These are phyloP conservation scores for Alcedo quadribrachys DNA, from an alignment of 2,797 vertebrate genomes.

Conservation along the genomic window DNA sequence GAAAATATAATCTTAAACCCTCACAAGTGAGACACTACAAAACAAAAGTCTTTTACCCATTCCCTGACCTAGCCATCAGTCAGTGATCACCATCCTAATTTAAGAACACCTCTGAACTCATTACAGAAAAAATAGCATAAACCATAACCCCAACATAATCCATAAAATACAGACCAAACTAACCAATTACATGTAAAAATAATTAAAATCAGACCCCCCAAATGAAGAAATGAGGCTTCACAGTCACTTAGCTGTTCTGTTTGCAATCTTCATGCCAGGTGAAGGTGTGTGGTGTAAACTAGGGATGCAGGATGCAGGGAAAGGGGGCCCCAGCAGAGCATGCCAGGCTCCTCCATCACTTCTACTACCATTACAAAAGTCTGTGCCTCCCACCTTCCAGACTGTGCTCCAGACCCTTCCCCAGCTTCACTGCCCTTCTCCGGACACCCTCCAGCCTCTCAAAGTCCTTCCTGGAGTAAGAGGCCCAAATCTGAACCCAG, in stretches of 20 bases:
- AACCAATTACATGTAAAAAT: background rate
- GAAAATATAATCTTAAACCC: background rate
- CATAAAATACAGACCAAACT: background rate
- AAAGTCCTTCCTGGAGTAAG: background rate
- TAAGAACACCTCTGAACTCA: background rate
- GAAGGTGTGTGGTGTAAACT: rapidly evolving
- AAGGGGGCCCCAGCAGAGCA: too few species aligned
- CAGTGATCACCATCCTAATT: background rate
- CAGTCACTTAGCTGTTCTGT: background rate
- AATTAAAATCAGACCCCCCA: background rate
- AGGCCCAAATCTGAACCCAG: background rate
- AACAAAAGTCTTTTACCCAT: background rate
- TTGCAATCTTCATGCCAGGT: background rate
- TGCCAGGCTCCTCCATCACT: background rate
- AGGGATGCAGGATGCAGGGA: rapidly evolving
- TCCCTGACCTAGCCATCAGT: background rate
- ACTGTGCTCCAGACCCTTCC: background rate
- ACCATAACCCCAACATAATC: background rate
- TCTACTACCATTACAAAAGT: rapidly evolving
- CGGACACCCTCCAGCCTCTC: background rate
- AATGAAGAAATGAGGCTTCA: background rate
- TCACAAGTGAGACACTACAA: background rate
- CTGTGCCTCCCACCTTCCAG: background rate
- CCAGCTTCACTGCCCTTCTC: background rate
- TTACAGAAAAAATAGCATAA: background rate